phyloP scores from a whole-genome alignment of 1,140 invertebrate genomes.

The Lysiphlebus fabarum region DNA sequence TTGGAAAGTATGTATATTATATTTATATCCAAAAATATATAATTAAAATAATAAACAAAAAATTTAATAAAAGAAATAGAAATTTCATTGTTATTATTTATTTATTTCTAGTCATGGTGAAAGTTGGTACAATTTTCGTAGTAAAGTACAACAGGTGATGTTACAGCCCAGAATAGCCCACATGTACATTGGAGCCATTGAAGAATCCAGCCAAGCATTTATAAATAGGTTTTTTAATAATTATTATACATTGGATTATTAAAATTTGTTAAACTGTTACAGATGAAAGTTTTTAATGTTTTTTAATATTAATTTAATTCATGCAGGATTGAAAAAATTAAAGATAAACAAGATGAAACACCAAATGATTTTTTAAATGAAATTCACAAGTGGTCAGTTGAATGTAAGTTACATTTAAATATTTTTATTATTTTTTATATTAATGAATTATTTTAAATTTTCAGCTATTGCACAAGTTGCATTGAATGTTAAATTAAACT shows the following conservation, averaged over 20 bases:
- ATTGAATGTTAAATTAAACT: conserved; percentile 74
- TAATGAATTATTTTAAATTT: conserved; percentile 32
- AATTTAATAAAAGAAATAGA: neutral
- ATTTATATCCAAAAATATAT: neutral
- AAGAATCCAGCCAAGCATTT: conserved; percentile 72
- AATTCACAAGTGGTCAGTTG: conserved; percentile 84
- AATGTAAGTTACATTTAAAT: conserved; percentile 66
- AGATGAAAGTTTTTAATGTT: neutral
- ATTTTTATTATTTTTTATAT: conserved; percentile 8
- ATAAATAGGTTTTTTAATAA: too few species aligned
- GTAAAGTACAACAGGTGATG: conserved; percentile 80
- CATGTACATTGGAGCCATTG: conserved; percentile 69
- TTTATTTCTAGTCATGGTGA: conserved; percentile 69
- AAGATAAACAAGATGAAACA: conserved; percentile 65
- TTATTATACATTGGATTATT: too few species aligned
- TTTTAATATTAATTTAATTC: neutral
- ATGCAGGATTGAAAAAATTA: conserved; percentile 65
- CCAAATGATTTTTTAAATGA: conserved; percentile 76
- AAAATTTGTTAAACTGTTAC: conserved; percentile 7
- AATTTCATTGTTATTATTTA: conserved; percentile 20
- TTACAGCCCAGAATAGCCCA: conserved; percentile 72
- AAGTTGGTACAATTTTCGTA: conserved; percentile 77
- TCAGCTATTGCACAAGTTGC: conserved; percentile 77
- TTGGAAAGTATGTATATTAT: conserved; percentile 69
- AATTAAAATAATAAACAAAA: too few species aligned